Percentiles rank a stretch among this genome's conserved stretches.
Evolutionary conservation across 1,140 invertebrate species (phyloP).

Genomic region (Cherax destructor): DNA sequence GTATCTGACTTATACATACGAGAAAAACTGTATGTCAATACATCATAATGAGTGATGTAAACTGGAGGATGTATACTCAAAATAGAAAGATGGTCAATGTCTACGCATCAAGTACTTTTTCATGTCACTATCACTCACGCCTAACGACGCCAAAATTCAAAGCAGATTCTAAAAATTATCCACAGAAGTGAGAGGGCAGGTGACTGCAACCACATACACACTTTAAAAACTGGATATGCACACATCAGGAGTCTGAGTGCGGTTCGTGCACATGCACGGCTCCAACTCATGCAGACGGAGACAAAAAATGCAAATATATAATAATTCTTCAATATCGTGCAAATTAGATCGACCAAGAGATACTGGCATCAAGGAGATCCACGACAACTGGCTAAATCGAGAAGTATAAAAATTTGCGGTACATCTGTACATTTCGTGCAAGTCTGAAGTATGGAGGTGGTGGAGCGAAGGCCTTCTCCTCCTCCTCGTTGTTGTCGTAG

Average conservation of each 20-base stretch:
- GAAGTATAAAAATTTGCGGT: too few species aligned
- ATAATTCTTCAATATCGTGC: slow-evolving; percentile 38
- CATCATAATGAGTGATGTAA: background rate
- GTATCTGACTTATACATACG: background rate
- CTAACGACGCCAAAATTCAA: too few species aligned
- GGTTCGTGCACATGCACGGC: background rate
- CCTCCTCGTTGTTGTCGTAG: background rate
- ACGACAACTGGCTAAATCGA: background rate
- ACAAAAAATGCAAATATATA: background rate
- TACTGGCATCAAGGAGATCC: background rate
- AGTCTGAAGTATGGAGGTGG: too few species aligned
- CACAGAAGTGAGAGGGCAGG: too few species aligned
- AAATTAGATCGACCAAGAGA: slow-evolving; percentile 16
- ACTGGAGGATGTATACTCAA: too few species aligned
- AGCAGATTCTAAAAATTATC: too few species aligned
- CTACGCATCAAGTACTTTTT: too few species aligned
- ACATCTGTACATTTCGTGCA: too few species aligned
- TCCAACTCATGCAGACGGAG: background rate
- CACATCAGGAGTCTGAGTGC: background rate
- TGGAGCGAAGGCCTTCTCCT: too few species aligned
- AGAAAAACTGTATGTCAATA: background rate
- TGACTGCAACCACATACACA: background rate
- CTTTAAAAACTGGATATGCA: background rate
- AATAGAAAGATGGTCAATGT: too few species aligned
- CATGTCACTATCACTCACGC: too few species aligned